phyloP scores from a whole-genome alignment of 2,888 invertebrate species.

The Nephrotoma appendiculata region DNA sequence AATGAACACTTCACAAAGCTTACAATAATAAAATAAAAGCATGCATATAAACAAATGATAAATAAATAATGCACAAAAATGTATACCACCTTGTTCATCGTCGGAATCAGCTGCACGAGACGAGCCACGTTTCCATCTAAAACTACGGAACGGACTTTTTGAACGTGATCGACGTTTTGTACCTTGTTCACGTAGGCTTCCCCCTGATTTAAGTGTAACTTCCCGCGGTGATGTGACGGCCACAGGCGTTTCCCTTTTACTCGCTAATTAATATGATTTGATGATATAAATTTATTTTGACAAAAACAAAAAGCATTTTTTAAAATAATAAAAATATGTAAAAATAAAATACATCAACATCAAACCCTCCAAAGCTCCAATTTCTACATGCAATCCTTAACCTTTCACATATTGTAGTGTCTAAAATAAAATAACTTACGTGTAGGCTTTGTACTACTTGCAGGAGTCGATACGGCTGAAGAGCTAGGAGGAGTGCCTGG shows the following conservation, averaged over 20 bases:
- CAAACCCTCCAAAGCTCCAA: not conserved
- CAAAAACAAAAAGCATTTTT: not conserved
- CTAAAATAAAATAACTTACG: not conserved
- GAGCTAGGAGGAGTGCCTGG: not conserved
- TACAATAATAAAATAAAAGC: not conserved
- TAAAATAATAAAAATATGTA: not conserved
- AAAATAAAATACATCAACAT: not conserved
- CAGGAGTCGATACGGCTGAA: not conserved
- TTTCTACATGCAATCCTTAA: not conserved
- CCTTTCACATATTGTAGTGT: not conserved
- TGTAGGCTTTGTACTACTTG: not conserved
- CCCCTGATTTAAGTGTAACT: slow-evolving; percentile 12
- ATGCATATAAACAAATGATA: not conserved
- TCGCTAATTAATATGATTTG: not conserved
- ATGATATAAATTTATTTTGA: not conserved
- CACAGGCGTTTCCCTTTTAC: not conserved
- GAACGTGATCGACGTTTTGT: slow-evolving; percentile 50
- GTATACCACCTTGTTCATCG: slow-evolving; percentile 39
- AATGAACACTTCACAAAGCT: not conserved
- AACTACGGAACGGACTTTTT: slow-evolving; percentile 88
- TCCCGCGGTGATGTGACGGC: not conserved
- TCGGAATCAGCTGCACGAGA: slow-evolving; percentile 61
- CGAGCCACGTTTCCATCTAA: slow-evolving; percentile 76
- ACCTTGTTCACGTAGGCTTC: slow-evolving; percentile 29
- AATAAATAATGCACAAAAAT: not conserved